These are phyloP conservation scores for Aradophagus sp. DNA, from an alignment of 1,140 invertebrate species.

Conservation along the genomic window DNA sequence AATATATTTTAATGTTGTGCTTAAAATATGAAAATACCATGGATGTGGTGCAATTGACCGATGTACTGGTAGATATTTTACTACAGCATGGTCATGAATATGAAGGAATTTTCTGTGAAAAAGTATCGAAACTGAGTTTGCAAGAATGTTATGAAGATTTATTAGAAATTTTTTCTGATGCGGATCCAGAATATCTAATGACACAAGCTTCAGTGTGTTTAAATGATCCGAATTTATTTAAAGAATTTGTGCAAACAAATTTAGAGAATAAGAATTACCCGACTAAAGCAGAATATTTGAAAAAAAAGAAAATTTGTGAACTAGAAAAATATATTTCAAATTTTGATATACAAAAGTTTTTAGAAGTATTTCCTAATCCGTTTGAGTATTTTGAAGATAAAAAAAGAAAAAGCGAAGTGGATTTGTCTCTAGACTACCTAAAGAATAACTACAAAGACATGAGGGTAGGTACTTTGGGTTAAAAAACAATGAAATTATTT, in stretches of 20 bases:
- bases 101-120: background rate
- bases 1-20: slow-evolving; percentile 33
- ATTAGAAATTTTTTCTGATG: slow-evolving; percentile 54
- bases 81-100: slow-evolving; percentile 10
- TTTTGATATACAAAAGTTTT: slow-evolving; percentile 75
- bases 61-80: slow-evolving; percentile 26
- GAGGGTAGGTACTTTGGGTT: slow-evolving; percentile 57
- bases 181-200: slow-evolving; percentile 32
- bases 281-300: slow-evolving; percentile 65
- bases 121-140: slow-evolving; percentile 15
- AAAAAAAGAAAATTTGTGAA: slow-evolving; percentile 63
- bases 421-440: slow-evolving; percentile 65
- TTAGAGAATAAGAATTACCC: slow-evolving; percentile 42
- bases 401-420: slow-evolving; percentile 61
- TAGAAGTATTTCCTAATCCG: slow-evolving; percentile 77
- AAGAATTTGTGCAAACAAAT: slow-evolving; percentile 44
- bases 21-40: slow-evolving; percentile 1
- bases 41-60: background rate
- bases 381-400: slow-evolving; percentile 72
- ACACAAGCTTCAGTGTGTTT: slow-evolving; percentile 18
- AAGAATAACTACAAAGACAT: slow-evolving; percentile 60
- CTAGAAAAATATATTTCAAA: slow-evolving; percentile 68
- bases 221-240: slow-evolving; percentile 15
- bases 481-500: too few relatives aligned
- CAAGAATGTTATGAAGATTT: slow-evolving; percentile 42